These are phyloP conservation scores for Apeltes quadracus DNA, from an alignment of 2,113 vertebrate species.

Conservation along the genomic window DNA sequence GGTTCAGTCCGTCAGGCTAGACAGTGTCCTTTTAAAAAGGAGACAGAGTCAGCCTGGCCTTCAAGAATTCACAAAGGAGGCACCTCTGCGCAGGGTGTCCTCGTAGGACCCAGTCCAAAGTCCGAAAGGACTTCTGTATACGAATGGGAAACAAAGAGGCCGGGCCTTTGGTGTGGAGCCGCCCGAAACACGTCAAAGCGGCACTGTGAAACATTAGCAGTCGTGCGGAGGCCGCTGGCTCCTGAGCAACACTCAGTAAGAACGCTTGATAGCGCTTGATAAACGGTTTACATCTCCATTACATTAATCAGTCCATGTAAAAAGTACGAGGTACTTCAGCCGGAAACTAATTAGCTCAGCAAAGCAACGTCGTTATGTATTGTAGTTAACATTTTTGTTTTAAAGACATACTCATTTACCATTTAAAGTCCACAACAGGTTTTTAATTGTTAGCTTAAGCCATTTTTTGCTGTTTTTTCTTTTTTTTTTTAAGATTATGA, in stretches of 20 bases:
- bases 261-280: conserved; percentile 14
- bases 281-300: not conserved
- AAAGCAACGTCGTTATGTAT: not conserved
- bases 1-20: conserved; percentile 22
- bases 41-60: conserved; percentile 16
- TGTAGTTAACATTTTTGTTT: conserved; percentile 10
- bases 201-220: not conserved
- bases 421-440: conserved; percentile 6
- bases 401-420: conserved; percentile 1
- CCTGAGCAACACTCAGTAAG: not conserved
- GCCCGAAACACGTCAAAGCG: not conserved
- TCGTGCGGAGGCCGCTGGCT: not conserved
- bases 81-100: not conserved
- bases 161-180: not conserved
- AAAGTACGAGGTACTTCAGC: conserved; percentile 10
- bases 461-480: not conserved
- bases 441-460: not conserved
- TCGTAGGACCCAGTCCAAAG: not conserved
- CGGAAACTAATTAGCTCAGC: conserved; percentile 11
- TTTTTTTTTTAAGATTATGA: not conserved
- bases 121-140: not conserved
- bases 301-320: conserved; percentile 12
- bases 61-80: conserved; percentile 5
- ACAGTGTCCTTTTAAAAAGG: conserved; percentile 6
- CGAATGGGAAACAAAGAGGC: not conserved